Evolutionary conservation across 2,113 vertebrate genomes (phyloP).

Genomic region (Electrona antarctica): DNA sequence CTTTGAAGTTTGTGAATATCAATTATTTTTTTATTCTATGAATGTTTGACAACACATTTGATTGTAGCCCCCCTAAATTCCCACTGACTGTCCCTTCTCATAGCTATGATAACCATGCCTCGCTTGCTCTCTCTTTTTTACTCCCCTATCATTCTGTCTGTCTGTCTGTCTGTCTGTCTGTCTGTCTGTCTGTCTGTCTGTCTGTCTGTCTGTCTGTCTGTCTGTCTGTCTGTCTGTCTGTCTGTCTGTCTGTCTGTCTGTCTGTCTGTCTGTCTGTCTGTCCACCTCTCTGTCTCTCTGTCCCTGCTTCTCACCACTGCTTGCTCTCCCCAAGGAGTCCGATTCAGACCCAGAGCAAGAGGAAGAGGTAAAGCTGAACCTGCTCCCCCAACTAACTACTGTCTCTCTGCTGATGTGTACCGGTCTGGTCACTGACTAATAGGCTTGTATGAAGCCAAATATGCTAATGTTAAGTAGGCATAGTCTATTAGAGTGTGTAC

Average conservation of each 20-base stretch:
- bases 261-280: slow-evolving; percentile 63
- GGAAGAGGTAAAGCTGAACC: slow-evolving; percentile 91
- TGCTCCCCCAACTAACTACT: slow-evolving; percentile 33
- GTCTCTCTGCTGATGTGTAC: slow-evolving; percentile 27
- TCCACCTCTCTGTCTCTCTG: slow-evolving; percentile 69
- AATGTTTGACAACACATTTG: neutral
- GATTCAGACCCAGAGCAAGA: slow-evolving; percentile 97
- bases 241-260: slow-evolving; percentile 48
- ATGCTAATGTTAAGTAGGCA: neutral
- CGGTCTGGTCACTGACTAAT: neutral
- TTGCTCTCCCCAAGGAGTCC: slow-evolving; percentile 90
- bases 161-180: neutral
- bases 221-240: slow-evolving; percentile 55
- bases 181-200: slow-evolving; percentile 66
- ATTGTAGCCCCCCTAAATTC: slow-evolving; percentile 6
- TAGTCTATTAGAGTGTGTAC: neutral
- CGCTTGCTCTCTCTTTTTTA: slow-evolving; percentile 74
- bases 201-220: slow-evolving; percentile 58
- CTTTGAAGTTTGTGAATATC: neutral
- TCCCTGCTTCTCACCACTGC: slow-evolving; percentile 76
- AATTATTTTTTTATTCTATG: neutral
- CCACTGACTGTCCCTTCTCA: slow-evolving; percentile 40
- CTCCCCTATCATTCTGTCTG: slow-evolving; percentile 23
- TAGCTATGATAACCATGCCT: slow-evolving; percentile 70
- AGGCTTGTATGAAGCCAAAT: slow-evolving; percentile 12